Percentiles rank a stretch among this genome's conserved stretches.
Evolutionary conservation across 2,888 invertebrate genomes (phyloP).

Genomic region (Plagodis dolabraria): DNA sequence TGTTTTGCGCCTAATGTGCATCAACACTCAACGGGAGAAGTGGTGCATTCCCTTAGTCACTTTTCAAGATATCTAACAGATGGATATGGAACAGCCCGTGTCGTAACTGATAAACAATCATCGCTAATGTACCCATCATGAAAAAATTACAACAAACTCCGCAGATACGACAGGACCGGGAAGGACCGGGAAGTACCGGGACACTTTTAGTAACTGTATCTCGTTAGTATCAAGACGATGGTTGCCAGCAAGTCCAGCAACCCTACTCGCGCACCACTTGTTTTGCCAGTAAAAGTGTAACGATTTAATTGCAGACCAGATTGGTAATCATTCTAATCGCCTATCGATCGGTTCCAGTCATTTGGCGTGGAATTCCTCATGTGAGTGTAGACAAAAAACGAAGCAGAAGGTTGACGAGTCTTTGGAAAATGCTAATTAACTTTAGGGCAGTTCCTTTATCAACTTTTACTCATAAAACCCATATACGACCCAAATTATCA

Average conservation of each 20-base stretch:
- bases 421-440: conserved; percentile 10
- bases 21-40: too few species aligned
- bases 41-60: too few species aligned
- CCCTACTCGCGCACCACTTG: conserved; percentile 31
- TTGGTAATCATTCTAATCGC: conserved; percentile 45
- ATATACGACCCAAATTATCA: too few species aligned
- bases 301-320: conserved; percentile 58
- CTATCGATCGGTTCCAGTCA: conserved; percentile 36
- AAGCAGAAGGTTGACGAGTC: conserved; percentile 14
- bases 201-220: background rate
- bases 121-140: too few species aligned
- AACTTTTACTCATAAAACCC: conserved; percentile 18
- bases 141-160: too few species aligned
- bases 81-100: too few species aligned
- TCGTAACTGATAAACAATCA: too few species aligned
- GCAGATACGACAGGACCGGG: too few species aligned
- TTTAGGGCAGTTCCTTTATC: conserved; percentile 12
- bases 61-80: too few species aligned
- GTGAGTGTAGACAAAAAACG: conserved; percentile 25
- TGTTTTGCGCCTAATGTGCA: too few species aligned
- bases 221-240: background rate
- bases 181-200: too few species aligned
- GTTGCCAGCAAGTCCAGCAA: conserved; percentile 1
- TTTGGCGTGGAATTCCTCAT: conserved; percentile 28
- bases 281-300: conserved; percentile 68